These are phyloP conservation scores for Malaclemys terrapin DNA, from an alignment of 2,113 vertebrate species.

Conservation along the genomic window DNA sequence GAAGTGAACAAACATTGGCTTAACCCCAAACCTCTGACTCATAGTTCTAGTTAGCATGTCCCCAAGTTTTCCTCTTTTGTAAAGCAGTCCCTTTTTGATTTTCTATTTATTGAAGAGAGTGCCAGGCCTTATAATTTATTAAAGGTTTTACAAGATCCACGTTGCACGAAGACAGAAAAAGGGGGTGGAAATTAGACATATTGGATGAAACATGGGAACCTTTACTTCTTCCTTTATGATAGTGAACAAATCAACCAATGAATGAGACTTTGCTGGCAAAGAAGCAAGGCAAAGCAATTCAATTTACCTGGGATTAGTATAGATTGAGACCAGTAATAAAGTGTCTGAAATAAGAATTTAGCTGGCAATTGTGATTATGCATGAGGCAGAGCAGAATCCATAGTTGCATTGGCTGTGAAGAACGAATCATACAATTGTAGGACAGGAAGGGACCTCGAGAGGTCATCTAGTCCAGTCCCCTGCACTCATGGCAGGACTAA, in stretches of 20 bases:
- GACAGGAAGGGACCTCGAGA: too few species aligned
- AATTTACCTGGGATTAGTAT: neutral
- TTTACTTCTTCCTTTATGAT: neutral
- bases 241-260: neutral
- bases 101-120: neutral
- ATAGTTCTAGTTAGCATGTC: neutral
- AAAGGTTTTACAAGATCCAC: neutral
- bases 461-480: too few species aligned
- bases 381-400: neutral
- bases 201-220: neutral
- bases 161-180: neutral
- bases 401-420: neutral
- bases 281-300: neutral
- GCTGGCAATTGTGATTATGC: neutral
- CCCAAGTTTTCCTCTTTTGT: neutral
- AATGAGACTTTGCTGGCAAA: neutral
- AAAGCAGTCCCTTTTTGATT: neutral
- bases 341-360: neutral
- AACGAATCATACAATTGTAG: too few species aligned
- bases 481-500: too few species aligned
- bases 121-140: neutral
- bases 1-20: neutral
- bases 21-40: neutral
- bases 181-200: neutral
- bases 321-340: neutral